A percentile compares a stretch with the other conserved stretches of the same genome.
Conservation (phyloP, 2,113 vertebrate species). For the Trichomycterus rosablanca region DNA sequence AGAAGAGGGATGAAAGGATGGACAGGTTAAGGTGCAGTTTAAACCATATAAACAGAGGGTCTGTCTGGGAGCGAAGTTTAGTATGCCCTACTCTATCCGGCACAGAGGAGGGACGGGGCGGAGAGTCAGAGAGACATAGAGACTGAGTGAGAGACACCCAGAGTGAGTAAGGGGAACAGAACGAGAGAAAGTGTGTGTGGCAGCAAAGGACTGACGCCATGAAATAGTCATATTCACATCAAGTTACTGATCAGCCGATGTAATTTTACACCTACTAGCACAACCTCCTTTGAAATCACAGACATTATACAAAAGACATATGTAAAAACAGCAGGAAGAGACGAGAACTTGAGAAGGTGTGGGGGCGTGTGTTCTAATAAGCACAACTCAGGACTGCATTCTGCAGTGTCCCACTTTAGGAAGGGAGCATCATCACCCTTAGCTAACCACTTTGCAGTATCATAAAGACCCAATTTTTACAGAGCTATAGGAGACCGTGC, state of each 20-base stretch:
- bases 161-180: no score
- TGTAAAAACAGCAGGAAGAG: not conserved
- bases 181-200: not conserved
- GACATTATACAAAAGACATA: not conserved
- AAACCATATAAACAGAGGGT: not conserved
- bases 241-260: conserved; percentile 3
- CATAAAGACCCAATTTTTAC: no score
- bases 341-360: not conserved
- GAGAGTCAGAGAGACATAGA: conserved; percentile 1
- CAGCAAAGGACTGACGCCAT: not conserved
- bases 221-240: not conserved
- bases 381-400: conserved; percentile 19
- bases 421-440: conserved; percentile 19
- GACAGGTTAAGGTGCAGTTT: not conserved
- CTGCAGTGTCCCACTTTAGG: conserved; percentile 44
- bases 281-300: not conserved
- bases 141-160: not conserved
- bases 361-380: conserved; percentile 1
- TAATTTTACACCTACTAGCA: not conserved
- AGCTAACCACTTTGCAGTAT: conserved; percentile 1
- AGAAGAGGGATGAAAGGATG: not conserved
- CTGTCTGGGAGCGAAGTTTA: conserved; percentile 19
- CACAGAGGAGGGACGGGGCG: conserved; percentile 12
- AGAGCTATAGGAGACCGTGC: no score
- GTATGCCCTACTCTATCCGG: conserved; percentile 9